Evolutionary conservation across 2,113 vertebrate species (phyloP), one percentile per base, ranked within the genome.

Genomic region (Bambusicola thoracicus): DNA sequence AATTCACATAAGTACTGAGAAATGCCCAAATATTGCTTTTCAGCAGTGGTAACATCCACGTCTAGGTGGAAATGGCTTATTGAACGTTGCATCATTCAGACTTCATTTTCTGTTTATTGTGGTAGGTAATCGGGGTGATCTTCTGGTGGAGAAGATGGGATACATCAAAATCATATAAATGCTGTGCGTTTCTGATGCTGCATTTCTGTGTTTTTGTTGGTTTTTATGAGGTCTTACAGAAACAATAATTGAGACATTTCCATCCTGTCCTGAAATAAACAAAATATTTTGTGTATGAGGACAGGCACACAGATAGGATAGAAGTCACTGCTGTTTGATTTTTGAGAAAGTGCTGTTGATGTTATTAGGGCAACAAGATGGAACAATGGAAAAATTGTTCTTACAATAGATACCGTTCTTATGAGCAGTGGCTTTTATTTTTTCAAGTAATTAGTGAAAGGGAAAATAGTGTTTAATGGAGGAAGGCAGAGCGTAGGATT

Each of bases 341-440:
- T 62, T 80, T 68, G 36, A 19, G 63, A 9, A 15, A 49, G 8
- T 24, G 16, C 65, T 91, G 85, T 83, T 77, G 29, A 75, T 93
- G 53, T 43, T 81, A 27, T 30, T 90, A 46, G 44, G 41, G 20
- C 32, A 85, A 44, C 55, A 70, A 67, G 56, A 59, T 91, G 36
- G 78, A 95, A 62, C 92, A 69, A 82, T 70, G 65, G 53, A 85
- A 41, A 78, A 36, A 38, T 40, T 79, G 3, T 76, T 92, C 90
- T 86, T 25, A 22, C 84, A 67, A 63, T 27, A 66, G 13, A 65
- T 70, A 17, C 78, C 46, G 11, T 25, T 48, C 89, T 69, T 44
- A 34, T 89, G 55, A 65, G 43, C 51, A 49, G 13, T 38, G 27
- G 22, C n/a, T 29, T 84, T 81, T 82, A 27, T 69, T 94, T 94